phyloP scores from a whole-genome alignment of 2,888 invertebrate species.

The Synergus japonicus region DNA sequence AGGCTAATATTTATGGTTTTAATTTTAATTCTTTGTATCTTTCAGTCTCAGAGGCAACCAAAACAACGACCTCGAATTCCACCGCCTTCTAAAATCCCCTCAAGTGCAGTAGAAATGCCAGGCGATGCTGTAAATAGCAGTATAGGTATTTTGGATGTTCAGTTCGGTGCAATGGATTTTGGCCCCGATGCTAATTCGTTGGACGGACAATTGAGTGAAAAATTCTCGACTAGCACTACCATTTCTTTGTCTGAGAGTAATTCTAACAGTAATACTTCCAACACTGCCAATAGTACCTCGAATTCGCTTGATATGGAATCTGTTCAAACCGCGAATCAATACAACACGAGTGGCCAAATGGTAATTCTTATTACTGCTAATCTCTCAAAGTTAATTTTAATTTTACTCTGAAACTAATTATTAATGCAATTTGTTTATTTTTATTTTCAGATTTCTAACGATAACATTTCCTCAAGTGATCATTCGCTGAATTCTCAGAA shows the following conservation, averaged over 20 bases:
- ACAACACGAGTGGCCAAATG: slow-evolving; percentile 71
- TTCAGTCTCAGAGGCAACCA: slow-evolving; percentile 70
- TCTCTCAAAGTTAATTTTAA: neutral
- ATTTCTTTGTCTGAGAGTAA: slow-evolving; percentile 69
- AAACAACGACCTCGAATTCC: slow-evolving; percentile 74
- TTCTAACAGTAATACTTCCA: slow-evolving; percentile 64
- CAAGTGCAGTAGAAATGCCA: slow-evolving; percentile 97
- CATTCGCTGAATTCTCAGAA: slow-evolving; percentile 74
- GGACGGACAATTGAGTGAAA: slow-evolving; percentile 77
- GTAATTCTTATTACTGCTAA: slow-evolving; percentile 52
- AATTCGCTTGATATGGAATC: slow-evolving; percentile 71
- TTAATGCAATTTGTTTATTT: neutral
- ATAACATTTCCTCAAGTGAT: slow-evolving; percentile 75
- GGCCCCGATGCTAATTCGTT: slow-evolving; percentile 80
- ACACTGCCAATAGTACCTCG: slow-evolving; percentile 61
- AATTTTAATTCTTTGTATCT: slow-evolving; percentile 34
- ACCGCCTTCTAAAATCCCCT: slow-evolving; percentile 86
- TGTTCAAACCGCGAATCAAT: slow-evolving; percentile 68
- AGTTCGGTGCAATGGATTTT: slow-evolving; percentile 94
- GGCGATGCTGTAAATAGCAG: slow-evolving; percentile 88
- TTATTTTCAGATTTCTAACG: slow-evolving; percentile 69
- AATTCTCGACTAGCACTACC: slow-evolving; percentile 75
- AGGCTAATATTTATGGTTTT: neutral
- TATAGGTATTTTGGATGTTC: slow-evolving; percentile 91
- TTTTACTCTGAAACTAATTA: neutral